Evolutionary conservation across 2,113 vertebrate genomes (phyloP), one percentile per base, ranked within the genome.

Genomic region (Actenoides hombroni): DNA sequence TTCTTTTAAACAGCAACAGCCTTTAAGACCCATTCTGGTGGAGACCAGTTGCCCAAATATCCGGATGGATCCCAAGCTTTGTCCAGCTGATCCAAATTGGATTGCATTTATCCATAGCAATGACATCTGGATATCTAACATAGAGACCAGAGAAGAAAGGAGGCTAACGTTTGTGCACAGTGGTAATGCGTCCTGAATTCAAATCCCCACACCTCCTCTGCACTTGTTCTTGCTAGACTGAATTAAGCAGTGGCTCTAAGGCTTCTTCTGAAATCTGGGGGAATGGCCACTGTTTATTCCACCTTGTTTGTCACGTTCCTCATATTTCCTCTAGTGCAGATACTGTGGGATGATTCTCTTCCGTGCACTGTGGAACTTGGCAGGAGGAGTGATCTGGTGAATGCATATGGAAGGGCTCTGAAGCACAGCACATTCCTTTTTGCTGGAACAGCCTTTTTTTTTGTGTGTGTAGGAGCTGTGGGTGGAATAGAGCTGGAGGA

Each of bases 21-120:
- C 98, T 74, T 95, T 98, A 92, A 96, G 97, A 83, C 98, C 98
- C 57, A 96, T 95, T 91, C 95, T 98, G 81, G 96, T 98, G 76
- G 98, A 98, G 95, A 98, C 98, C 68, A 98, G 98, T 92, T 98
- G 98, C 95, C 98, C 98, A n/a, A 98, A 98, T 67, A 98, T 98
- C 95, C 98, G 98, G 57, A 98, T 98, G 98, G 98, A 98, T 96
- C 98, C 98, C 82, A 98, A 98, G 88, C 95, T 98, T 48, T 98
- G 98, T 93, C 98, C 98, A 35, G 98, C 98, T 88, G 98, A 98
- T 95, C 98, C 98, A 79, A 98, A 98, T 81, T 98, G 98, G 98
- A 98, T 98, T 96, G 98, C 98, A 2, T 98, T 98, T 95, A 98
- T 98, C 89, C 98, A 98, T 15, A 98, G 98, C 97, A 98, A 97